These are phyloP conservation scores for Nomada flava DNA, from an alignment of 2,888 invertebrate species.

Conservation along the genomic window DNA sequence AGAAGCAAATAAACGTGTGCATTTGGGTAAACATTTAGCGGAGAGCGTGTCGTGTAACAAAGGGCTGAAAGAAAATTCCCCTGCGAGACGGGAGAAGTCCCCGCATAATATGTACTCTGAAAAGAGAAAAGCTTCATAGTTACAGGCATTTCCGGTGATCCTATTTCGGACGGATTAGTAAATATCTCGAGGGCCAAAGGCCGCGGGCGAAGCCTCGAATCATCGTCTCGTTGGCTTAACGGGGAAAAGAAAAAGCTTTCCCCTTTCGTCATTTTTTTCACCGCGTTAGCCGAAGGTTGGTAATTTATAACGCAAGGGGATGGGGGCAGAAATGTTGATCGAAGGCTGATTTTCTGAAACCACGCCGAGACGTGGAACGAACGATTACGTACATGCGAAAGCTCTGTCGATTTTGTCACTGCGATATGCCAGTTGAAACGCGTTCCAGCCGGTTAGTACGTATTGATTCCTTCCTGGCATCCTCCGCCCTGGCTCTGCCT, in stretches of 20 bases:
- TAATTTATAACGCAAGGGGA: slow-evolving; percentile 7
- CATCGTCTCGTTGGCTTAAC: neutral
- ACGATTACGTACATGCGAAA: slow-evolving; percentile 1
- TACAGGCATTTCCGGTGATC: neutral
- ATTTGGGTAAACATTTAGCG: neutral
- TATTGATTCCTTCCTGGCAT: slow-evolving; percentile 74
- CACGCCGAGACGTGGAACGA: neutral
- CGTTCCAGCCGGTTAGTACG: slow-evolving; percentile 73
- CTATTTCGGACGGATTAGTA: neutral
- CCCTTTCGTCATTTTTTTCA: neutral
- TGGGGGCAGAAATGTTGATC: neutral
- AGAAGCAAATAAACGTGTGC: neutral
- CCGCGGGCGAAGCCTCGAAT: slow-evolving; percentile 1
- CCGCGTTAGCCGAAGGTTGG: neutral
- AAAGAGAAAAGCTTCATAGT: slow-evolving; percentile 1
- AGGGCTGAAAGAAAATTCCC: neutral
- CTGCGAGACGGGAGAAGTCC: neutral
- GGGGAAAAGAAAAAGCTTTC: neutral
- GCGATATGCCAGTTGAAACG: slow-evolving; percentile 63
- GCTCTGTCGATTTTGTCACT: slow-evolving; percentile 58
- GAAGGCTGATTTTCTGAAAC: neutral
- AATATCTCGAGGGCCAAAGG: neutral
- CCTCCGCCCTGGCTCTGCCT: slow-evolving; percentile 29
- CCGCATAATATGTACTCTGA: too few relatives aligned
- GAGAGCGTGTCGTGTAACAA: neutral